These are phyloP conservation scores for Corvus hawaiiensis DNA, from an alignment of 2,113 vertebrate genomes.

Conservation along the genomic window DNA sequence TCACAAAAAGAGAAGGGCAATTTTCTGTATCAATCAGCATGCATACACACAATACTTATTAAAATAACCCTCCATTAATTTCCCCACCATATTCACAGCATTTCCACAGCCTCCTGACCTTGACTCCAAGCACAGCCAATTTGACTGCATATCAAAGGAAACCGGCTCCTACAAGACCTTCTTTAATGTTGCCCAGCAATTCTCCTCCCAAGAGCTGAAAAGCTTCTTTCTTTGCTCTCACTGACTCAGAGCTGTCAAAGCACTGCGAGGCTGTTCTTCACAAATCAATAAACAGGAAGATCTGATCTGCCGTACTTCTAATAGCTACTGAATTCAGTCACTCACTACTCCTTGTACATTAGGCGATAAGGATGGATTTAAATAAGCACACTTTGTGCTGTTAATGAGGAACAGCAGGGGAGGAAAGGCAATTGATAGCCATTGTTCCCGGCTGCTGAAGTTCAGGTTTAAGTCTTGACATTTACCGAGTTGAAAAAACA, in stretches of 20 bases:
- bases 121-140: constrained; percentile 31
- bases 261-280: constrained; percentile 14
- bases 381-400: constrained; percentile 1
- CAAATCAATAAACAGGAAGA: constrained; percentile 61
- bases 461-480: neutral
- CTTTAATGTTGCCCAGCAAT: constrained; percentile 39
- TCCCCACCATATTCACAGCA: neutral
- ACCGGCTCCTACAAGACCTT: neutral
- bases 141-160: constrained; percentile 44
- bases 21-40: constrained; percentile 20
- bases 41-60: constrained; percentile 4
- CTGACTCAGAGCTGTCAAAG: constrained; percentile 29
- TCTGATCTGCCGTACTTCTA: constrained; percentile 4
- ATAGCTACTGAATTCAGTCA: neutral
- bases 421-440: neutral
- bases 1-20: neutral
- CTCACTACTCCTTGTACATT: neutral
- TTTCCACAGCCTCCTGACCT: constrained; percentile 56
- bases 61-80: constrained; percentile 7
- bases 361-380: constrained; percentile 36
- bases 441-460: neutral
- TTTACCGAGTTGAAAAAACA: neutral
- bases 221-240: constrained; percentile 52
- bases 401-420: constrained; percentile 18
- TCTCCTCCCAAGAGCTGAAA: constrained; percentile 49